A percentile compares a stretch with the other conserved stretches of the same genome.
phyloP scores from a whole-genome alignment of 2,797 vertebrate species.

The Pelochelys cantorii region DNA sequence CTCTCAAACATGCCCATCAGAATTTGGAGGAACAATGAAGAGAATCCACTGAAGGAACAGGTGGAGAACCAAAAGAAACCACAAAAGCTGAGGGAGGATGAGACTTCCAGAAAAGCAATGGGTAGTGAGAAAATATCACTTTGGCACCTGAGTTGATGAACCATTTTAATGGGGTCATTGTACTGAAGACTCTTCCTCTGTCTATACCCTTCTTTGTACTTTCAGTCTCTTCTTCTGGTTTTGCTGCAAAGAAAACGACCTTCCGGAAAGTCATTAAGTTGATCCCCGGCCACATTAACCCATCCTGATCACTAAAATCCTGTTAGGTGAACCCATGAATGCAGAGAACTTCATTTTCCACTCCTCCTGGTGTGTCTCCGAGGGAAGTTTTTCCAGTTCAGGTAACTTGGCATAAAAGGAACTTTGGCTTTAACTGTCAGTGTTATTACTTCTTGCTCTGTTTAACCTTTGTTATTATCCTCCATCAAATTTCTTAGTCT shows the following conservation, averaged over 20 bases:
- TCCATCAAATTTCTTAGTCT: not conserved
- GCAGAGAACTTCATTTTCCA: conserved; percentile 30
- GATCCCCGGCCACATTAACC: conserved; percentile 55
- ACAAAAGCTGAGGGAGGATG: not conserved
- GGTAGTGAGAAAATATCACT: not conserved
- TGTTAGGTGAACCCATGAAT: conserved; percentile 45
- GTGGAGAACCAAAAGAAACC: not conserved
- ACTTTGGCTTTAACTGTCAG: not conserved
- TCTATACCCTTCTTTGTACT: not conserved
- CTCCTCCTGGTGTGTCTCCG: not conserved
- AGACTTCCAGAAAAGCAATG: not conserved
- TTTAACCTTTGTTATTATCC: not conserved
- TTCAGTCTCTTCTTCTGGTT: conserved; percentile 7
- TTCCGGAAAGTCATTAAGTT: conserved; percentile 50
- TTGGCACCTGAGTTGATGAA: not conserved
- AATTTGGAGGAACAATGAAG: not conserved
- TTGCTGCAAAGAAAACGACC: conserved; percentile 49
- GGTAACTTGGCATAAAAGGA: not conserved
- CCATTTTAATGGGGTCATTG: not conserved
- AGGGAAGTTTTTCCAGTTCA: not conserved
- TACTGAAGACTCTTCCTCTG: too few relatives aligned
- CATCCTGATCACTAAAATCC: conserved; percentile 13
- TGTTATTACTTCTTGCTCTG: not conserved
- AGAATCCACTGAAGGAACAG: not conserved
- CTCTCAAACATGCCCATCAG: not conserved